Evolutionary conservation across 2,113 vertebrate genomes (phyloP), one percentile per base, ranked within the genome.

Genomic region (Zapornia atra): DNA sequence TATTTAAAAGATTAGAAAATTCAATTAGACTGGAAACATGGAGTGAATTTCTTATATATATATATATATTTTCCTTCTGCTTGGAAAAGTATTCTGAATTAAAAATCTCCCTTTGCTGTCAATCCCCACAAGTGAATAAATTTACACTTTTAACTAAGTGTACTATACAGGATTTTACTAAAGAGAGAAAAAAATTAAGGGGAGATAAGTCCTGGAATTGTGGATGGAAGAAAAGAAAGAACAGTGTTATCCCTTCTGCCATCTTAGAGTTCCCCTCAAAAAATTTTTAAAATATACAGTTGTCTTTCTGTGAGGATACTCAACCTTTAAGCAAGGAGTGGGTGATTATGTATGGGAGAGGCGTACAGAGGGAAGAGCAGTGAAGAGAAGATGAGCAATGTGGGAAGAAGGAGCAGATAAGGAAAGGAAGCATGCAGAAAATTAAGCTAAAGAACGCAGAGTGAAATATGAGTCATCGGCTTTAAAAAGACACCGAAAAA

Each of bases 1-100:
- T 78, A 94, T 71, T 82, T 83, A 84, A 96, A 76, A 92, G 65
- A 90, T 86, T 56, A 82, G 28, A 88, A 93, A 88, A 96, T 88
- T 84, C 34, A 92, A 40, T 69, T 68, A 82, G 72, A n/a, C 31
- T 84, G 65, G 57, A 86, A 93, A 61, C 53, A 64, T 1, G 1
- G 11, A 84, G 11, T 46, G 65, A 93, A 78, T 75, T 88, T 70
- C 82, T 56, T 77, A 56, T 44, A 85, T 29, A 24, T 28, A 20
- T 77, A 38, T 38, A 11, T 38, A 17, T 66, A 15, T 66, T 85
- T 91, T 64, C 71, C 56, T 71, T 81, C 69, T 57, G 36, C 82
- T 81, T 64, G 66, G 33, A 63, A 90, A 76, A 90, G 4, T 9
- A 19, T 53, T 88, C 53, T 50, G 69, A 94, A 79, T 68, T 88